These are phyloP conservation scores for Pteropus alecto DNA, from an alignment of 2,113 vertebrate species.

Conservation along the genomic window DNA sequence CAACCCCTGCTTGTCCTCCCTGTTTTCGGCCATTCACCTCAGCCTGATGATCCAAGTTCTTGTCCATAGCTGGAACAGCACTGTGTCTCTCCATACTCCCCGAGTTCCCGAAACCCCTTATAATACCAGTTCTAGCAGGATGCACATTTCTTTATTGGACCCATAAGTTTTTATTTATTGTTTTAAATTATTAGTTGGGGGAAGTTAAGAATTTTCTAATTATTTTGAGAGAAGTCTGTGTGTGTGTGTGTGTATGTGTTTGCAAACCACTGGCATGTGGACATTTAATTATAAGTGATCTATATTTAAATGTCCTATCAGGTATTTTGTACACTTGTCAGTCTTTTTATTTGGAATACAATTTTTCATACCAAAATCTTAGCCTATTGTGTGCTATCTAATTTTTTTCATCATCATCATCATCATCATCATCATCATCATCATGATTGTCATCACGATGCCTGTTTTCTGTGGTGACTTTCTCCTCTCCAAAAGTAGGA, in stretches of 20 bases:
- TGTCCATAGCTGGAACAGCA: rapidly evolving
- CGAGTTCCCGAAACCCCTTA: background rate
- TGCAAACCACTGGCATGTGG: background rate
- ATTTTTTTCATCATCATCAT: background rate
- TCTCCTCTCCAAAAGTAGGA: background rate
- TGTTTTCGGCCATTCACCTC: background rate
- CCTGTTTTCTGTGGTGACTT: background rate
- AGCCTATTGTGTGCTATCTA: background rate
- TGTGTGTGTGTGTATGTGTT: background rate
- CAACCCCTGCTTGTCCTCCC: background rate
- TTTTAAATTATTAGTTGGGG: background rate
- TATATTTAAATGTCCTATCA: background rate
- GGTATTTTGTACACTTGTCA: background rate
- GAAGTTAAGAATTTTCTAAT: background rate
- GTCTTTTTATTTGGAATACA: background rate
- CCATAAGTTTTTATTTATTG: background rate
- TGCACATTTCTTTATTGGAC: background rate
- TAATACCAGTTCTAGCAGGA: background rate
- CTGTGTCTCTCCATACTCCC: background rate
- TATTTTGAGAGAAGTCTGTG: background rate
- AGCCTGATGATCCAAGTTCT: background rate
- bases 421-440: background rate
- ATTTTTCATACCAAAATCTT: background rate
- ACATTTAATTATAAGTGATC: background rate
- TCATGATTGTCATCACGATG: background rate